Conservation (phyloP, 2,888 invertebrate species). For the Eupeodes latifasciatus region DNA sequence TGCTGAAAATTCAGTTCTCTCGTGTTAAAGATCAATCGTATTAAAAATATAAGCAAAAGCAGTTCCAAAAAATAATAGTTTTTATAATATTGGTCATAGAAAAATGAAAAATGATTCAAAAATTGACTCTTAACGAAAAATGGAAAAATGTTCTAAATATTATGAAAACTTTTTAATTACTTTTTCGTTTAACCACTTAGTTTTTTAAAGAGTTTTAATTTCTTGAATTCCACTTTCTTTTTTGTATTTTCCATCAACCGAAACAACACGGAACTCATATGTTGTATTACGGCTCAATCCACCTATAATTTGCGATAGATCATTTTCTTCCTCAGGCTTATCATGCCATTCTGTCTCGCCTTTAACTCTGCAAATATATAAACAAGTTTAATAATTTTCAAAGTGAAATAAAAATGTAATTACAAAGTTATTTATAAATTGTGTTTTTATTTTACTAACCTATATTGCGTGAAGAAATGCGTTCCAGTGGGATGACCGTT, state of each 20-base stretch:
- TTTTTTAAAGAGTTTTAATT: constrained; percentile 87
- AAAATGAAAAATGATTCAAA: no score
- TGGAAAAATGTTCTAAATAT: no score
- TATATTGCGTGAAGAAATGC: constrained; percentile 94
- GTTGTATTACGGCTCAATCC: constrained; percentile 90
- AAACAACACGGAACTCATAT: constrained; percentile 95
- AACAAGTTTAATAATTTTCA: not conserved
- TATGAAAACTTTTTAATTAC: no score
- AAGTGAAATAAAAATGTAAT: not conserved
- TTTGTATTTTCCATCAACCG: constrained; percentile 93
- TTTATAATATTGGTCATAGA: no score
- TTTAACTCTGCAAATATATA: constrained; percentile 84
- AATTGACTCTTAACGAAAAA: no score
- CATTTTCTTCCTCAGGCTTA: constrained; percentile 89
- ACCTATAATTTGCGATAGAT: constrained; percentile 89
- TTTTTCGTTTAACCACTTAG: no score
- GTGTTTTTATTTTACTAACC: constrained; percentile 76
- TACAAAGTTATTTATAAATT: no score
- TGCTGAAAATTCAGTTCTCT: no score
- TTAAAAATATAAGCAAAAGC: no score
- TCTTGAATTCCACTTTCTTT: constrained; percentile 90
- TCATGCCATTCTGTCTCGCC: constrained; percentile 89
- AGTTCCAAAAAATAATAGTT: no score
- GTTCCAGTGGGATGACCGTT: constrained; percentile 96
- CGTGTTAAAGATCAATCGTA: no score